Evolutionary conservation across 92 coral and sea anemone genomes (phyloP), one percentile per base, ranked within the genome.

Genomic region (Zoanthus gigantus): DNA sequence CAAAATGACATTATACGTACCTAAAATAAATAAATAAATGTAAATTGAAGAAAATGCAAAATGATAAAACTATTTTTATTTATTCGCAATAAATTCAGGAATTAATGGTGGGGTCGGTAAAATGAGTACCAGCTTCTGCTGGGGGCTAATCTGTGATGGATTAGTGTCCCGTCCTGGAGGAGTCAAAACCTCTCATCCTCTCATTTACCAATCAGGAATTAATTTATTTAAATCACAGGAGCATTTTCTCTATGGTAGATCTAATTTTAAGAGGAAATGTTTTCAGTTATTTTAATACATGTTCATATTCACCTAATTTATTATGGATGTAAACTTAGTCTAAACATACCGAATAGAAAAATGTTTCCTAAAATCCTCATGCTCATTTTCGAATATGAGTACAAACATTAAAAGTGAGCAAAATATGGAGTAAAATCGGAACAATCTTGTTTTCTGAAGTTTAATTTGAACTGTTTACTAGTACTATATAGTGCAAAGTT

Each of bases 281-380:
- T 23, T 63, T 63, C 65, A 54, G 23, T 75, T 48, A 78, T 74
- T 58, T 69, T 32, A 68, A 84, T 84, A 85, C 89, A 85, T 76
- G 74, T 83, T 54, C 63, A 34, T 76, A 48, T 90, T 74, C 78
- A 84, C 71, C 71, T 78, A 28, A 88, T 83, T 90, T 83, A 90
- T 81, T 68, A 68, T 68, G 73, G 73, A 68, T 68, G 52, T 71
- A 23, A 52, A 79, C 82, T 42, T 90, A 44, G 34, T 78, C 31
- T 90, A 90, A 68, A 68, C 73, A 68, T 68, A 12, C 73, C 44
- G 28, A 68, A 68, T 68, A 68, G 42, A 68, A 68, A 68, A 68
- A 68, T 28, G 37, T 8, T 68, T 68, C 14, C 73, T 68, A 68
- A 68, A 68, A 68, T 68, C 73, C 44, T 28, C 73, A 68, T 68